Percentiles rank a stretch among this genome's conserved stretches.
Evolutionary conservation across 2,113 vertebrate species (phyloP).

Genomic region (Zapus hudsonius): DNA sequence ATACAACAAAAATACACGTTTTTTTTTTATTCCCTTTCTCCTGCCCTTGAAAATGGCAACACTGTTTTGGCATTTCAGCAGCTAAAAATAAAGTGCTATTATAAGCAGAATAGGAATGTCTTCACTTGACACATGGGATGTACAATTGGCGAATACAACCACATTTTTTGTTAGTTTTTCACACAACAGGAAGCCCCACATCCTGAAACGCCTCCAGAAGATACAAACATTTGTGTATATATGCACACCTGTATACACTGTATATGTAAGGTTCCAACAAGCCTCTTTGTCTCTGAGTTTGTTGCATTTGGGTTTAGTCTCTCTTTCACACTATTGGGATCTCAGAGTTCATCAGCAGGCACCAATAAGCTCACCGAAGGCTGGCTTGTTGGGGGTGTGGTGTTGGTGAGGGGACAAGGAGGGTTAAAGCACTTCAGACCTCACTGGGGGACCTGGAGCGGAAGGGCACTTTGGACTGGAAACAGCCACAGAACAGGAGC

Average conservation of each 20-base stretch:
- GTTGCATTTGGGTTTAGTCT: slow-evolving; percentile 37
- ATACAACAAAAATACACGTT: slow-evolving; percentile 81
- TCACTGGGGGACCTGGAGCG: slow-evolving; percentile 97
- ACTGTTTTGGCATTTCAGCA: slow-evolving; percentile 96
- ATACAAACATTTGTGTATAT: slow-evolving; percentile 84
- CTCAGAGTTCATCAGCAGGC: slow-evolving; percentile 84
- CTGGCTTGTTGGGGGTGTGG: slow-evolving; percentile 76
- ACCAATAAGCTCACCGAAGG: slow-evolving; percentile 84
- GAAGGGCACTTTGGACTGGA: slow-evolving; percentile 92
- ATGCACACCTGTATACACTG: slow-evolving; percentile 83
- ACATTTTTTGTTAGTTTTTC: slow-evolving; percentile 82
- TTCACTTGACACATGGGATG: slow-evolving; percentile 89
- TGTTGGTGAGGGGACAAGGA: slow-evolving; percentile 50
- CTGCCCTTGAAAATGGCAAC: slow-evolving; percentile 88
- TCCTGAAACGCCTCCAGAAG: slow-evolving; percentile 81
- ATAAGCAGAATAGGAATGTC: slow-evolving; percentile 87
- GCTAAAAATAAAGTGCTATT: slow-evolving; percentile 94
- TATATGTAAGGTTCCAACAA: slow-evolving; percentile 94
- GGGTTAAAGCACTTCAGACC: slow-evolving; percentile 87
- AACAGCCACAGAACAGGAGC: slow-evolving; percentile 95
- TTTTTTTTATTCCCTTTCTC: slow-evolving; percentile 73
- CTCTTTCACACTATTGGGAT: slow-evolving; percentile 34
- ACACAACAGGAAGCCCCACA: slow-evolving; percentile 80
- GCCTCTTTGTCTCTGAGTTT: slow-evolving; percentile 83
- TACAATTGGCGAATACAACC: slow-evolving; percentile 83